Evolutionary conservation across 2,113 vertebrate genomes (phyloP).

Genomic region (Aix galericulata): DNA sequence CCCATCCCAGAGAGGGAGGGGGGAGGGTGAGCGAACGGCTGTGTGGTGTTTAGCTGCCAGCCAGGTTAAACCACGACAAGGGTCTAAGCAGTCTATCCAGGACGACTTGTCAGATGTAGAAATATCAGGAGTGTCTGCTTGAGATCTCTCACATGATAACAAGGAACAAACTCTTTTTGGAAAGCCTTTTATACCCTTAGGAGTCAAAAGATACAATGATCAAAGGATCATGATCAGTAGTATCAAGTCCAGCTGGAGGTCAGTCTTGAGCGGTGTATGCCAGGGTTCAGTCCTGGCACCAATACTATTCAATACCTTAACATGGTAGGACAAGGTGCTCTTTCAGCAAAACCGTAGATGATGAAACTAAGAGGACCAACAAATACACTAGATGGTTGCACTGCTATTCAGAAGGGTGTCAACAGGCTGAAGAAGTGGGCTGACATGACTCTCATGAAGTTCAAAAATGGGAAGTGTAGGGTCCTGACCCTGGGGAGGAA

Average conservation of each 20-base stretch:
- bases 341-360: not conserved
- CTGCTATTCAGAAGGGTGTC: not conserved
- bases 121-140: fast-evolving
- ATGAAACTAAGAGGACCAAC: not conserved
- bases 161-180: not conserved
- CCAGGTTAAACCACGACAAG: too few species aligned
- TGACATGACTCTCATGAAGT: not conserved
- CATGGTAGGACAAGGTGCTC: not conserved
- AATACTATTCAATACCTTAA: not conserved
- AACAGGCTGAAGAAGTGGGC: not conserved
- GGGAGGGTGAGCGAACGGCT: too few species aligned
- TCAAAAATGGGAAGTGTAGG: not conserved
- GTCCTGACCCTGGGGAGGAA: not conserved
- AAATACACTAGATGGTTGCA: not conserved
- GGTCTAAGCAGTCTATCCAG: not conserved
- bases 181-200: not conserved
- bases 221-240: not conserved
- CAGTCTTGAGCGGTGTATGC: not conserved
- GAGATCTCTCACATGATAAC: not conserved
- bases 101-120: not conserved
- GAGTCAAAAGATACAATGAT: not conserved
- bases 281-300: not conserved
- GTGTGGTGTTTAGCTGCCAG: too few species aligned
- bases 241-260: fast-evolving
- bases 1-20: too few species aligned